Base-by-base conservation (phyloP, 2,888 invertebrate genomes). In the Drepana falcataria region DNA sequence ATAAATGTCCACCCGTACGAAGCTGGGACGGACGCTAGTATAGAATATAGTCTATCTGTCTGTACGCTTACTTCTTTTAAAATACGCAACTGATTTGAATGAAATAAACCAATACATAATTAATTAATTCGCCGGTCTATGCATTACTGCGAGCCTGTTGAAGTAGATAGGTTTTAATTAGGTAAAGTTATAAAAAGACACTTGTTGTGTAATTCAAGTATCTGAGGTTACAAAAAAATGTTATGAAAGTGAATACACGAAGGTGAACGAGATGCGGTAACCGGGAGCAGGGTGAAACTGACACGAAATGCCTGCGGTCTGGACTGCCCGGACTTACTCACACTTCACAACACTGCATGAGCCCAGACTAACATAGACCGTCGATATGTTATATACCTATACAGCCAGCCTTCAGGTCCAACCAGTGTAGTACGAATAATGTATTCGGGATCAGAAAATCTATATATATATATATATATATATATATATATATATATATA, bases 171-270 rank as follows among this genome's bases (percentile, higher is more conserved):
- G 9, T 44, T n/a, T n/a, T n/a, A n/a, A n/a, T n/a, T n/a, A n/a
- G 40, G 9, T 59, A 54, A 56, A 55, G 57, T 64, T 59, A 63
- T 9, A 58, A 57, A 57, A 54, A 52, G 33, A 61, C 57, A 61
- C 64, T 65, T 68, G 64, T 71, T 73, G 69, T 65, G 77, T 73
- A 73, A 76, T 67, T 57, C 51, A 65, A 75, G 70, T 66, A 63
- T 60, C 61, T 54, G 56, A 62, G 64, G 53, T 59, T 56, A 67
- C 66, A 61, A 61, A 78, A 21, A 77, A 77, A 71, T 64, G 71
- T 71, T 68, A 79, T 78, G 81, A 83, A 84, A 85, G 81, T 81
- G 76, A 81, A 79, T 77, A 79, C 71, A 71, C 59, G 78, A 77
- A 77, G 76, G 81, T 78, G 68, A 85, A 69, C 79, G 62, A 75